These are phyloP conservation scores for Rynchops niger DNA, from an alignment of 2,113 vertebrate species.

Conservation along the genomic window DNA sequence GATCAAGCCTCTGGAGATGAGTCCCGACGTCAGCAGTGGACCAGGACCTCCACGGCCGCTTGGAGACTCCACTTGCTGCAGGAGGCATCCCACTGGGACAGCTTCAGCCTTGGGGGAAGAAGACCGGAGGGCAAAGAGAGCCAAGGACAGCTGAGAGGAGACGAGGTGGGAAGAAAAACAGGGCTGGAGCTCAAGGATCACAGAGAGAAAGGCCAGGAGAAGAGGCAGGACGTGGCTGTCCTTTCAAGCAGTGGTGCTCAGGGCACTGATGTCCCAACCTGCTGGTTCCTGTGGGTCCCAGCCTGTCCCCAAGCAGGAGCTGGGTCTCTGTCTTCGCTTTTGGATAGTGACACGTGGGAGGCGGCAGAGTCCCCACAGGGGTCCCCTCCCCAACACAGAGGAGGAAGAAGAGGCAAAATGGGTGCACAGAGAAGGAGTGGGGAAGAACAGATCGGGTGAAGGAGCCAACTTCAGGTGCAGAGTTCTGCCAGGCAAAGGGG, in stretches of 20 bases:
- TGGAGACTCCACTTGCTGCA: neutral
- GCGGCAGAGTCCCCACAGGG: neutral
- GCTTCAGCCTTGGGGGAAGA: neutral
- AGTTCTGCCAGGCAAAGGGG: neutral
- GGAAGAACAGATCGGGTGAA: neutral
- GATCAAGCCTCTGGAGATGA: neutral
- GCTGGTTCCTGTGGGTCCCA: fast-evolving
- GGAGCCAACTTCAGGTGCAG: neutral
- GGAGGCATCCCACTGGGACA: fast-evolving
- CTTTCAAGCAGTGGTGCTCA: fast-evolving
- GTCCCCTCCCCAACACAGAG: neutral
- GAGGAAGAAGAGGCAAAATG: neutral
- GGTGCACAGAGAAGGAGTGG: neutral
- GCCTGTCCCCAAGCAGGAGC: neutral
- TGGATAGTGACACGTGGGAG: fast-evolving
- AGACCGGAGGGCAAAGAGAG: neutral
- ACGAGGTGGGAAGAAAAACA: neutral
- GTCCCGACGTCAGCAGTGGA: fast-evolving
- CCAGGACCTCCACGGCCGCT: neutral
- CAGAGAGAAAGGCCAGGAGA: neutral
- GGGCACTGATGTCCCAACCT: neutral
- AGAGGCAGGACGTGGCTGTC: neutral
- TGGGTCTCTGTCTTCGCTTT: neutral
- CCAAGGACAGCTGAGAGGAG: neutral
- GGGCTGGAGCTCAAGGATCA: neutral